phyloP scores from a whole-genome alignment of 64 coral and sea anemone species.

The Porites australiensis region DNA sequence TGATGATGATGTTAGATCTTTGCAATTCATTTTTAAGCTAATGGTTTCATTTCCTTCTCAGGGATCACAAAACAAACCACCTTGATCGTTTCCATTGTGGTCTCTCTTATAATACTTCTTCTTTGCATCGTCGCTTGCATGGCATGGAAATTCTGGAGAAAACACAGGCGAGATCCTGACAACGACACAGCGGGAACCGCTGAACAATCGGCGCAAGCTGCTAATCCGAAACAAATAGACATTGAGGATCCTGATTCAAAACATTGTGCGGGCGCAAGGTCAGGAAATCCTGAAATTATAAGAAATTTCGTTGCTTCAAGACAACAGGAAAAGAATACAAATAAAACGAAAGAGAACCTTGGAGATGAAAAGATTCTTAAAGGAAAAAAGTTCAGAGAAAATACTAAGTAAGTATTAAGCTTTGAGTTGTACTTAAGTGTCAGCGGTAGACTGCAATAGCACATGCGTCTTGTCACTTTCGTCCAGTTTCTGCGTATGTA shows the following conservation, averaged over 20 bases:
- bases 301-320: constrained; percentile 84
- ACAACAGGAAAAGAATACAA: constrained; percentile 59
- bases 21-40: too few relatives aligned
- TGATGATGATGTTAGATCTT: too few relatives aligned
- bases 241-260: constrained; percentile 74
- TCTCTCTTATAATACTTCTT: constrained; percentile 54
- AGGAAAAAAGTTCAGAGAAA: not conserved
- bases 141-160: constrained; percentile 81
- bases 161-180: constrained; percentile 51
- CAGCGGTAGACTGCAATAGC: not conserved
- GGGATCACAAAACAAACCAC: not conserved
- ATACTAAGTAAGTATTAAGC: constrained; percentile 20
- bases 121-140: constrained; percentile 75
- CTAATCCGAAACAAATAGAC: constrained; percentile 71
- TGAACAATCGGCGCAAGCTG: not conserved
- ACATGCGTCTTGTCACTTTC: too few relatives aligned
- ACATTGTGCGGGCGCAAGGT: constrained; percentile 37
- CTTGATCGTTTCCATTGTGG: constrained; percentile 69
- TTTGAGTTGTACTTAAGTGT: not conserved
- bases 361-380: constrained; percentile 27
- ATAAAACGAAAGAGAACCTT: constrained; percentile 45
- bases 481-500: too few relatives aligned
- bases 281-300: constrained; percentile 83
- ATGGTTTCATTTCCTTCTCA: not conserved
- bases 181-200: constrained; percentile 21